Percentiles rank a stretch among this genome's conserved stretches.
These are phyloP conservation scores for Cephus pulcher DNA, from an alignment of 2,888 invertebrate species.

Conservation along the genomic window DNA sequence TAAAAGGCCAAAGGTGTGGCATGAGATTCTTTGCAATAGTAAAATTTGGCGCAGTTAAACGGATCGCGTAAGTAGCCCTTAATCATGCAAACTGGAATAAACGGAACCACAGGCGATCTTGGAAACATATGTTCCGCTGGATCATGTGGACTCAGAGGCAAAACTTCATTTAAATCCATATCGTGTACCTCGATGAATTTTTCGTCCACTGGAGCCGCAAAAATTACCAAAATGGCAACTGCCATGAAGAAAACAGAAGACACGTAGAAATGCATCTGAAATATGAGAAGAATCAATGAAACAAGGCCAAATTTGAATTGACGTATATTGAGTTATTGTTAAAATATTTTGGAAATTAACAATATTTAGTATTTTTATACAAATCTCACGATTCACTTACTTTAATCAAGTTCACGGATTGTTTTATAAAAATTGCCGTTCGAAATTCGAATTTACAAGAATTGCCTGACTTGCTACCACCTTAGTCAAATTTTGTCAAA, in stretches of 20 bases:
- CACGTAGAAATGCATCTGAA: neutral
- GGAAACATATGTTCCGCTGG: constrained; percentile 42
- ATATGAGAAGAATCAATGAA: neutral
- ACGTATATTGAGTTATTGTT: neutral
- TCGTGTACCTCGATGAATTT: constrained; percentile 26
- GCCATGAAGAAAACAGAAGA: neutral
- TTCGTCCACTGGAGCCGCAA: neutral
- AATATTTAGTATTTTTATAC: neutral
- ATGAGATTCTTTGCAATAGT: constrained; percentile 26
- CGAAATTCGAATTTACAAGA: no score
- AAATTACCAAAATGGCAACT: constrained; percentile 6
- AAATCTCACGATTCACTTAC: neutral
- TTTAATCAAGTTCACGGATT: neutral
- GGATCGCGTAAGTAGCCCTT: constrained; percentile 45
- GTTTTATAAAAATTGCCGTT: neutral
- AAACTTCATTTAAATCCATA: constrained; percentile 21
- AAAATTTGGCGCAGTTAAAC: constrained; percentile 48
- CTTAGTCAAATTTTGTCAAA: no score
- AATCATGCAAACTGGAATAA: constrained; percentile 34
- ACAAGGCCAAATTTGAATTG: neutral
- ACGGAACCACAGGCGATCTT: constrained; percentile 29
- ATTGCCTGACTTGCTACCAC: no score
- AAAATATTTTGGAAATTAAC: neutral
- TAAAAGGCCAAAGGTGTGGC: constrained; percentile 36
- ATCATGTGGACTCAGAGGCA: constrained; percentile 29